These are phyloP conservation scores for Anableps anableps DNA, from an alignment of 2,797 vertebrate species.

Conservation along the genomic window DNA sequence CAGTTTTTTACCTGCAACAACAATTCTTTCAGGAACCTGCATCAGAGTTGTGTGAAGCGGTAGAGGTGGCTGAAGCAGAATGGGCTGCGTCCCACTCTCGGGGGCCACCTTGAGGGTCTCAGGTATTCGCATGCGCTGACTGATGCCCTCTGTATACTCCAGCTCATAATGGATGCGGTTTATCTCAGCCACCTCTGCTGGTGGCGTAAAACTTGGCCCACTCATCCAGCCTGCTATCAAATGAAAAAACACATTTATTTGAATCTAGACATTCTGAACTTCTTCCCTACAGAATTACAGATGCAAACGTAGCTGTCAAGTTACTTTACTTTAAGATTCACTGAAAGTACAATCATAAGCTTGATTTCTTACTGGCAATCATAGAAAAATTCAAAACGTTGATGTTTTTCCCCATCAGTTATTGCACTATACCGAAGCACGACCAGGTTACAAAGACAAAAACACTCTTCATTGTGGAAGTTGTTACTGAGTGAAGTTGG, in stretches of 20 bases:
- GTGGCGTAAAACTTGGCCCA: constrained; percentile 82
- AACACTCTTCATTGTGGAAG: not conserved
- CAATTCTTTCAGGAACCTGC: constrained; percentile 96
- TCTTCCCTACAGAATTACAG: not conserved
- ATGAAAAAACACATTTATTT: not conserved
- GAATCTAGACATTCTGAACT: not conserved
- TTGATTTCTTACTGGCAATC: not conserved
- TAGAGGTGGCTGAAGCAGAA: constrained; percentile 75
- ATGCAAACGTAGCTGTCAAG: not conserved
- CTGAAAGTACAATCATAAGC: not conserved
- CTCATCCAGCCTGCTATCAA: constrained; percentile 83
- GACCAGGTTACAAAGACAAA: not conserved
- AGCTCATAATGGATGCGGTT: constrained; percentile 95
- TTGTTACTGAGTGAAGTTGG: not conserved
- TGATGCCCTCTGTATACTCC: constrained; percentile 96
- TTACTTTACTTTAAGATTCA: not conserved
- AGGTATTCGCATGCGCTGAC: constrained; percentile 95
- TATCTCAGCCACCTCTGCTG: constrained; percentile 91
- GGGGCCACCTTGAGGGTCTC: constrained; percentile 91
- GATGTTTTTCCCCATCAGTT: not conserved
- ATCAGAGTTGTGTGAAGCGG: constrained; percentile 85
- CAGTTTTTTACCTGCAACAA: constrained; percentile 86
- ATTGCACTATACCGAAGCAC: not conserved
- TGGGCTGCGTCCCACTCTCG: constrained; percentile 75
- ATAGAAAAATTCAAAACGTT: not conserved